Evolutionary conservation across 2,113 vertebrate species (phyloP), one percentile per base, ranked within the genome.

Genomic region (Sphyrna mokarran): DNA sequence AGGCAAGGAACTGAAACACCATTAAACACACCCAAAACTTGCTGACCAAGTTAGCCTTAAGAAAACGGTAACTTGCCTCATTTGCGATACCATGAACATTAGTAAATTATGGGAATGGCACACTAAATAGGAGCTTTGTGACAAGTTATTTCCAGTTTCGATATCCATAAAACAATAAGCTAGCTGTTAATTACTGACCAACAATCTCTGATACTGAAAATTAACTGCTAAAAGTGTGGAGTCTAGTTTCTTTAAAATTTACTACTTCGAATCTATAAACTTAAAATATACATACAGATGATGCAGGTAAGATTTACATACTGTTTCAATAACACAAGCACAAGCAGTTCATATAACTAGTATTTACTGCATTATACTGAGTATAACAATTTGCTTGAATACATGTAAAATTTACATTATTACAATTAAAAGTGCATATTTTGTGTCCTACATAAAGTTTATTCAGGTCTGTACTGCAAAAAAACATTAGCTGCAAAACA

Each of bases 341-440:
- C 69, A 48, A 54, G 26, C 87, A 54, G 26, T 43, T 72, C 40
- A 48, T 70, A 68, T 68, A 93, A n/a, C 37, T 93, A 66, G n/a
- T 43, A 93, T 93, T 66, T 93, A 93, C 63, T 93, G 61, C 61
- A 93, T 37, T 66, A 93, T 63, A 66, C n/a, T 29, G 61, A 91
- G 33, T 93, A 83, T 40, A 93, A 93, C 91, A 69, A 69, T 69
- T 69, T 40, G 6, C 43, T 26, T 48, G 43, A 72, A 54, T 94
- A 95, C 68, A 95, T 26, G 48, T 95, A 70, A 70, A 72, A 95
- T 72, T 76, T 33, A 95, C 43, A 72, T 48, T 54, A 72, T 66
- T 95, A 72, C 93, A 95, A 48, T 72, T 95, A 95, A 95, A 95
- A 72, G 68, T 95, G 68, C 40, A 48, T 23, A 13, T 54, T 93